phyloP scores from a whole-genome alignment of 1,140 invertebrate species.

The Cataglyphis hispanica region DNA sequence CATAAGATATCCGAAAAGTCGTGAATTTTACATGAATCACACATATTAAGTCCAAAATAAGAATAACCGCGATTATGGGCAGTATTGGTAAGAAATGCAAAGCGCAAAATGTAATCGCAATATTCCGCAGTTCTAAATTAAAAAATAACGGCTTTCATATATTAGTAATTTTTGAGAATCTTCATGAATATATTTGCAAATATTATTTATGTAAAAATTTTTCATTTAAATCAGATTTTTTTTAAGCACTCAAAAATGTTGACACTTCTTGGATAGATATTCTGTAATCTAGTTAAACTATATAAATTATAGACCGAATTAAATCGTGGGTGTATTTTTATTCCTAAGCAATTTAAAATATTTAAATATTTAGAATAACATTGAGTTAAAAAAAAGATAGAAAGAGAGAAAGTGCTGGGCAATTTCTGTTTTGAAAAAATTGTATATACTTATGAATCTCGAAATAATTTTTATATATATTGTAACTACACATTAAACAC shows the following conservation, averaged over 20 bases:
- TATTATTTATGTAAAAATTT: not conserved
- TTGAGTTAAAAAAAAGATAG: not conserved
- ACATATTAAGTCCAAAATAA: not conserved
- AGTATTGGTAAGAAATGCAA: not conserved
- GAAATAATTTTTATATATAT: too few relatives aligned
- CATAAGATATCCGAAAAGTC: not conserved
- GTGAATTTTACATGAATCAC: not conserved
- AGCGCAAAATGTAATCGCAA: not conserved
- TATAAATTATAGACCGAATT: not conserved
- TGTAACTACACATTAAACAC: too few relatives aligned
- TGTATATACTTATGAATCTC: not conserved
- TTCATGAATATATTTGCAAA: not conserved
- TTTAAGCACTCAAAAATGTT: not conserved
- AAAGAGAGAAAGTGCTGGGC: not conserved
- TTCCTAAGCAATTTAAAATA: constrained; percentile 12
- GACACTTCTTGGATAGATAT: not conserved
- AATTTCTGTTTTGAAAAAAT: not conserved
- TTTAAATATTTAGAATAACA: not conserved
- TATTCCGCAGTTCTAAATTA: not conserved
- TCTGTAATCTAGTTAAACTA: not conserved
- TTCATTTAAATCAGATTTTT: not conserved
- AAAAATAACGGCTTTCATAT: not conserved
- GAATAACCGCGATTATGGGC: not conserved
- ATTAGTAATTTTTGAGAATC: not conserved
- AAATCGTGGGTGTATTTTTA: not conserved